Conservation (phyloP, 2,113 vertebrate genomes). For the Alligator sinensis region DNA sequence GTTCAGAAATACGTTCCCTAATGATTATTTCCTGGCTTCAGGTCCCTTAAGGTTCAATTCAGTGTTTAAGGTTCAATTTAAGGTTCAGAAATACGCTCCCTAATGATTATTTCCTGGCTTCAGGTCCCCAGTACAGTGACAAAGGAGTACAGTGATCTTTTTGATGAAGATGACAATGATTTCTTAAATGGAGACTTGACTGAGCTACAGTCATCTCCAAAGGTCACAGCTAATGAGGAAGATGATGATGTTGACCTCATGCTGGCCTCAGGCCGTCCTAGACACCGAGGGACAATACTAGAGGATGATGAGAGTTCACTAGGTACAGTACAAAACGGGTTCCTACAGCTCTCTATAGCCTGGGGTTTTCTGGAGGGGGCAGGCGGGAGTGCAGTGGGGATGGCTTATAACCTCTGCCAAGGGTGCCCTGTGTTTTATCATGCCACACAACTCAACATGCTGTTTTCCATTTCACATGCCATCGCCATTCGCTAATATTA, state of each 20-base stretch:
- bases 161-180: conserved; percentile 88
- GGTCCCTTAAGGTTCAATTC: conserved; percentile 31
- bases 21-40: conserved; percentile 43
- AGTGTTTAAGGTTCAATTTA: no score
- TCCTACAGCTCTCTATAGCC: not conserved
- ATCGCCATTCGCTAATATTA: not conserved
- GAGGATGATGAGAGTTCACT: conserved; percentile 92
- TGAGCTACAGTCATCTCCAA: conserved; percentile 80
- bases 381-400: not conserved
- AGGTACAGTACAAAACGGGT: conserved; percentile 78
- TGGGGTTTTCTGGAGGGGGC: not conserved
- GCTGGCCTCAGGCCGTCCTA: conserved; percentile 76
- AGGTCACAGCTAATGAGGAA: conserved; percentile 44
- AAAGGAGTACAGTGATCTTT: conserved; percentile 88
- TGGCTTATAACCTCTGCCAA: not conserved
- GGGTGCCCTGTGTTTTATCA: not conserved
- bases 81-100: not conserved
- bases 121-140: conserved; percentile 62
- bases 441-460: not conserved
- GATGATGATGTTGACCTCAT: conserved; percentile 80
- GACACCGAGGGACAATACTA: conserved; percentile 80
- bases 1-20: not conserved
- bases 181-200: conserved; percentile 82
- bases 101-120: conserved; percentile 16
- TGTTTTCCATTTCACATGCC: not conserved